Base-by-base conservation (phyloP, 2,797 vertebrate species). In the Mormyrops attenuatus region DNA sequence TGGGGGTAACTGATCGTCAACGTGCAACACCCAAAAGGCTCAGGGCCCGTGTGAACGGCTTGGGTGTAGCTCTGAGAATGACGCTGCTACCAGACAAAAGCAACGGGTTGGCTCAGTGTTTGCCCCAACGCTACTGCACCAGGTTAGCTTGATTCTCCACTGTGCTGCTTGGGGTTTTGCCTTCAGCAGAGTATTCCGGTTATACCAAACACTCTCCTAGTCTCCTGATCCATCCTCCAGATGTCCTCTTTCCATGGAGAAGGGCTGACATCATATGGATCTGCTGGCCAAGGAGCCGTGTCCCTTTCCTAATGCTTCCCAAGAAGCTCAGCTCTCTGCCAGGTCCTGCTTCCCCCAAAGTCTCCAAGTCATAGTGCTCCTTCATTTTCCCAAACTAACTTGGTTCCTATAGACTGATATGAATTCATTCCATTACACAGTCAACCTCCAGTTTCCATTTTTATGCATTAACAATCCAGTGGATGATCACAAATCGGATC, bases 1-100 rank as follows among this genome's bases (percentile, higher is more conserved):
- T 53, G 69, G 87, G 69, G 73, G 69, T 85, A 73, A 89, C 87
- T 84, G 88, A 87, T 85, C 30, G 86, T 89, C 77, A 90, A 9
- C 55, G 85, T 82, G 22, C 9, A 4, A 49, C 17, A 77, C 60
- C 22, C 47, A 34, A 34, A 66, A 52, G 38, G 44, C 41, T 73
- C 15, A n/a, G 34, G 44, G n/a, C 20, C 38, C 22, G 5, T 44
- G 41, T 34, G 3, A 34, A 22, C 5, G 41, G 69, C 69, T 41
- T 17, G 34, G 66, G 8, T 26, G 38, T 20, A 41, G 38, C 57
- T 4, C 34, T 26, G 87, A 11, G 20, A 69, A 89, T 49, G 26
- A 73, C 80, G 55, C 34, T 20, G 85, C 15, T 30, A 69, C 30
- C 26, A 69, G 26, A 69, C 63, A 34, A 69, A 13, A 69, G 63